phyloP scores from a whole-genome alignment of 2,113 vertebrate genomes.

The Vombatus ursinus region DNA sequence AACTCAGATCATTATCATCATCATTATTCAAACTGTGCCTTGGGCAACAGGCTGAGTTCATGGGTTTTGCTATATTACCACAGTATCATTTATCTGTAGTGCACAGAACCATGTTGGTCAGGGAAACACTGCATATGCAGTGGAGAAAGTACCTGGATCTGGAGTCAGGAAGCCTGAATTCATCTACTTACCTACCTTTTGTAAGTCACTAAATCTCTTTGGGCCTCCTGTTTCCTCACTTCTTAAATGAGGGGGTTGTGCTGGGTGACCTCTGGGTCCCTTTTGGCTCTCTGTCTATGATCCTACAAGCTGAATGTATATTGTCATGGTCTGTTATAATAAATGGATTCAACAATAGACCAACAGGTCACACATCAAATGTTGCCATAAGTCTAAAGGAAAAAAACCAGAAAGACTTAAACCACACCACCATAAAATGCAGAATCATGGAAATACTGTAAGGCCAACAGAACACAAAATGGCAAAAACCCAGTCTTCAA shows the following conservation, averaged over 20 bases:
- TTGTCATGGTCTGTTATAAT: neutral
- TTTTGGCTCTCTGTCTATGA: neutral
- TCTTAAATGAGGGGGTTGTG: neutral
- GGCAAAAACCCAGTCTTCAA: neutral
- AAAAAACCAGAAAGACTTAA: neutral
- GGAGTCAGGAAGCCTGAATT: neutral
- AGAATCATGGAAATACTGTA: constrained; percentile 16
- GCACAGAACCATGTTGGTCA: neutral
- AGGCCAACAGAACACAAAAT: neutral
- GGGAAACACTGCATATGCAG: neutral
- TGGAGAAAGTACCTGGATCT: neutral
- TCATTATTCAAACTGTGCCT: neutral
- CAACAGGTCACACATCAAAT: neutral
- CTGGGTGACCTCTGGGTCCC: neutral
- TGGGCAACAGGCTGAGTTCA: neutral
- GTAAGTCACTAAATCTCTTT: neutral
- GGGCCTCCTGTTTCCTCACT: neutral
- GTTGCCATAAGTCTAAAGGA: neutral
- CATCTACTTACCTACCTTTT: neutral
- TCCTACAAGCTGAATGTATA: neutral
- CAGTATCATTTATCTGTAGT: neutral
- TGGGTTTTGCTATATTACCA: neutral
- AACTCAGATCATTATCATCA: neutral
- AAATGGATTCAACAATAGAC: neutral
- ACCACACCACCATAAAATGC: neutral